Percentiles rank a stretch among this genome's conserved stretches.
phyloP scores from a whole-genome alignment of 1,140 invertebrate genomes.

The Bradysia coprophila region DNA sequence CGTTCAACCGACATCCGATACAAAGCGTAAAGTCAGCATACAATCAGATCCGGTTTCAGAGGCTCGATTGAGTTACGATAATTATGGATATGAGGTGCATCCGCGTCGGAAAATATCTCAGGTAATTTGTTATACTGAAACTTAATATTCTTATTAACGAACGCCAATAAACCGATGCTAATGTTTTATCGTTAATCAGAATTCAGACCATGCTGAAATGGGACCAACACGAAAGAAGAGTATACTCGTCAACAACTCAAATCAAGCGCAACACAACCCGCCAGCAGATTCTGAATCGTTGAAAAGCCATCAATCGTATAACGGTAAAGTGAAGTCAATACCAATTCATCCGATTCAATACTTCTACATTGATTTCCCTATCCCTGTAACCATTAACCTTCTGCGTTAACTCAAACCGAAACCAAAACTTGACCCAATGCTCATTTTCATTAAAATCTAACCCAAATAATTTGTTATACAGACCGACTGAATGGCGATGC shows the following conservation, averaged over 20 bases:
- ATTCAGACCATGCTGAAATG: conserved; percentile 8
- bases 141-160: not conserved
- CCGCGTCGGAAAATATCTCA: conserved; percentile 23
- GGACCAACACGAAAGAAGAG: conserved; percentile 38
- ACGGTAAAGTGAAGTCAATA: no score
- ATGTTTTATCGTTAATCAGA: no score
- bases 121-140: conserved; percentile 15
- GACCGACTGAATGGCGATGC: not conserved
- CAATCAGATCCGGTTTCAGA: conserved; percentile 16
- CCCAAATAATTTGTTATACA: no score
- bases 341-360: no score
- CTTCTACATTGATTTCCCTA: no score
- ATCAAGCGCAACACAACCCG: conserved; percentile 8
- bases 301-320: conserved; percentile 10
- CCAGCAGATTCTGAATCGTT: conserved; percentile 18
- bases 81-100: conserved; percentile 20
- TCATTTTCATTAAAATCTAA: no score
- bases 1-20: conserved; percentile 15
- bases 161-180: no score
- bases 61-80: conserved; percentile 13
- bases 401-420: no score
- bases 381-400: no score
- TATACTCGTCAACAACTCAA: conserved; percentile 33
- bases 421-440: no score
- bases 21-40: conserved; percentile 21